phyloP scores from a whole-genome alignment of 2,113 vertebrate species.

The Dasyurus viverrinus region DNA sequence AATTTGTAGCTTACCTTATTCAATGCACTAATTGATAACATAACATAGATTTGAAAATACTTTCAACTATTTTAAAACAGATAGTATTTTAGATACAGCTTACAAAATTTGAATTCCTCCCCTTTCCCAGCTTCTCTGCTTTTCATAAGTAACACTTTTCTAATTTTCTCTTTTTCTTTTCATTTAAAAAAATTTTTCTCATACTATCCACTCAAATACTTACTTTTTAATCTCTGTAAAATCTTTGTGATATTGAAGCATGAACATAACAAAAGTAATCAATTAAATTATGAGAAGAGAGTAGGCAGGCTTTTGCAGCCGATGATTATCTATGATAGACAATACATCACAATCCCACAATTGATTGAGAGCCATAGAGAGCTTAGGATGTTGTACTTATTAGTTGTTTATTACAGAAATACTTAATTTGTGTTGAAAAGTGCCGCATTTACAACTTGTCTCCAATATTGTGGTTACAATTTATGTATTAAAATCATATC shows the following conservation, averaged over 20 bases:
- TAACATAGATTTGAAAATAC: background rate
- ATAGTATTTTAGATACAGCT: slow-evolving; percentile 4
- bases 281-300: background rate
- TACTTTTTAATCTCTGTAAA: background rate
- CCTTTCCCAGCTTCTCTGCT: background rate
- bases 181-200: too few species aligned
- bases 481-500: background rate
- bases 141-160: too few species aligned
- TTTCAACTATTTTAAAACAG: background rate
- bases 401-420: background rate
- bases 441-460: background rate
- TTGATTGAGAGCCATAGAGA: background rate
- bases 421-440: background rate
- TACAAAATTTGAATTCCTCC: background rate
- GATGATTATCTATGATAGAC: background rate
- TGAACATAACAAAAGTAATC: background rate
- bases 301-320: background rate
- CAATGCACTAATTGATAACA: background rate
- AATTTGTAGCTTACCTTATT: slow-evolving; percentile 9
- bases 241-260: background rate
- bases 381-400: background rate
- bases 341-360: background rate
- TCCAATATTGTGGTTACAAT: background rate
- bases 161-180: too few species aligned
- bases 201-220: background rate